Evolutionary conservation across 2,888 invertebrate species (phyloP).

Genomic region (Melipona beecheii): DNA sequence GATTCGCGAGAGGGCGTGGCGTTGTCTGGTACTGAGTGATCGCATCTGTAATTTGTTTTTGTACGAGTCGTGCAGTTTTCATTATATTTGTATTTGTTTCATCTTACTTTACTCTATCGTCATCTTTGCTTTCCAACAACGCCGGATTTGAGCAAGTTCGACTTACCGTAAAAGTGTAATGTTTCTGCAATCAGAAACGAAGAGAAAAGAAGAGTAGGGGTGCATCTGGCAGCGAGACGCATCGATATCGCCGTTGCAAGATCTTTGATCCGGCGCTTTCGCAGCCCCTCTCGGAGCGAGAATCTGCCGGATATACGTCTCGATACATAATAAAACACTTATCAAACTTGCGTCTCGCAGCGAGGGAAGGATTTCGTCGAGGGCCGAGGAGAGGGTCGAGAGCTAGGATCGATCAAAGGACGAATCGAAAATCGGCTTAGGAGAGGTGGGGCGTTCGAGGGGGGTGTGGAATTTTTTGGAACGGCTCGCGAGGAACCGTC

Average conservation of each 20-base stretch:
- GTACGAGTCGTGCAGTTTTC: too few relatives aligned
- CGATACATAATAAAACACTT: background rate
- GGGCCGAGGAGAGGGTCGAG: background rate
- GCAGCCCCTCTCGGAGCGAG: background rate
- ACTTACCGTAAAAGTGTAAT: too few relatives aligned
- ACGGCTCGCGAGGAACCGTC: background rate
- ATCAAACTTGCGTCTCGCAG: background rate
- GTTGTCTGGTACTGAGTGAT: too few relatives aligned
- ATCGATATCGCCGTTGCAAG: background rate
- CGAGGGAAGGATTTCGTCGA: background rate
- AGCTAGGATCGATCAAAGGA: background rate
- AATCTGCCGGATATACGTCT: background rate
- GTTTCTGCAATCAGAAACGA: too few relatives aligned
- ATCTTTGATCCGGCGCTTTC: background rate
- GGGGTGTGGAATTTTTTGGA: constrained; percentile 16
- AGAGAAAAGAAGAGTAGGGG: too few relatives aligned
- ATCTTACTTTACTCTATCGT: too few relatives aligned
- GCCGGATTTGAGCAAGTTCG: too few relatives aligned
- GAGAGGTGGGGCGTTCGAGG: background rate
- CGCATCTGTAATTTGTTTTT: too few relatives aligned
- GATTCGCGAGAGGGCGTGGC: too few relatives aligned
- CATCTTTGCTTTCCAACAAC: too few relatives aligned
- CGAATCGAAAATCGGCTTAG: constrained; percentile 27
- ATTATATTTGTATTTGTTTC: too few relatives aligned
- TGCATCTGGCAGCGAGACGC: too few relatives aligned